Base-by-base conservation (phyloP, 2,888 invertebrate genomes). In the Drosophila meridiana region DNA sequence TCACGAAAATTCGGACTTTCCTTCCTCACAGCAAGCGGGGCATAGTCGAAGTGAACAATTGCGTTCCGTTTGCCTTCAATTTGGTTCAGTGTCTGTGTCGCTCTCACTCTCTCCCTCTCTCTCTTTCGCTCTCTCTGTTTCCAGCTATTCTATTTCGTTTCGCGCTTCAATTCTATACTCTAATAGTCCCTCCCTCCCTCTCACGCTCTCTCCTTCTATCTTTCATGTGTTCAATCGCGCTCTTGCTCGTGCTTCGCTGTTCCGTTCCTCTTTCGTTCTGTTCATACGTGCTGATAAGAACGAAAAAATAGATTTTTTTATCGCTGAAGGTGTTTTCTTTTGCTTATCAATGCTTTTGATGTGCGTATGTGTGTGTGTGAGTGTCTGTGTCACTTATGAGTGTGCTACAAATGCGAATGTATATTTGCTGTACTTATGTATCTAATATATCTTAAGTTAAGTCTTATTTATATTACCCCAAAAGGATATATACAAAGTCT, bases 201-300 rank as follows among this genome's bases (percentile, higher is more conserved):
- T 50, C 34, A 40, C 36, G 20, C 63, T 60, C 26, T 42, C 38
- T 40, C 32, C 30, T 26, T 42, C 50, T 48, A 34, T 55, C 30
- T 30, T 47, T 70, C 34, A 36, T 36, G 5, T 34, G 36, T 5
- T 36, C 36, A 53, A 14, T 47, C 26, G 28, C 40, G 13, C 40
- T 40, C 38, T 55, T 9, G n/a, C 28, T 47, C 2, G 50, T n/a
- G n/a, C 28, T 50, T 11, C 34, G 20, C 32, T 34, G 42, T 62
- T 63, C 55, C 42, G 62, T 69, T 55, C 26, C 47, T 43, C 40
- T 57, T 65, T 40, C 50, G 63, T 68, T 72, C 73, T 73, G 58
- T 61, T 72, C 68, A 64, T 61, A 69, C 36, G 57, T 40, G 72
- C 80, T 67, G 78, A 80, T 78, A 75, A 78, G 78, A 66, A 67